Evolutionary conservation across 1,140 invertebrate species (phyloP).

Genomic region (Paraescarpia echinospica): DNA sequence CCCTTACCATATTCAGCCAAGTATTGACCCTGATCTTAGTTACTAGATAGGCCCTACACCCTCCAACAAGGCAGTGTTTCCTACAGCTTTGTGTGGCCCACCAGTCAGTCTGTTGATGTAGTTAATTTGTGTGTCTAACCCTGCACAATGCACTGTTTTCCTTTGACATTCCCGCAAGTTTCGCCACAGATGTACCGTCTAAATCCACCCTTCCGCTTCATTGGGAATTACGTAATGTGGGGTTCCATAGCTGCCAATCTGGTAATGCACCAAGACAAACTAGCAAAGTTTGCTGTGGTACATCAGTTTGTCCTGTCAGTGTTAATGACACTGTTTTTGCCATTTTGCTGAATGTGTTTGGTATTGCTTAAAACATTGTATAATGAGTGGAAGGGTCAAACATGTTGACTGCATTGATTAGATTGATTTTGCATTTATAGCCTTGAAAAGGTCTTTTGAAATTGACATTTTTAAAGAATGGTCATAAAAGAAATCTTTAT

Average conservation of each 20-base stretch:
- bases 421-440: no score
- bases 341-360: not conserved
- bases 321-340: not conserved
- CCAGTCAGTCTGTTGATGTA: not conserved
- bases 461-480: no score
- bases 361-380: not conserved
- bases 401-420: no score
- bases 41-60: not conserved
- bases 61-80: not conserved
- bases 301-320: not conserved
- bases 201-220: not conserved
- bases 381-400: no score
- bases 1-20: no score
- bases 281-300: not conserved
- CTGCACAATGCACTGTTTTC: not conserved
- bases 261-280: not conserved
- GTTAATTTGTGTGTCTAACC: not conserved
- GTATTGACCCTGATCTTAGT: not conserved
- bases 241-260: not conserved
- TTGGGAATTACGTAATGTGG: not conserved
- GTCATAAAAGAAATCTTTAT: no score
- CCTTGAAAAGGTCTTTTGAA: no score
- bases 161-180: not conserved
- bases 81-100: not conserved
- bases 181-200: not conserved